Evolutionary conservation across 2,888 invertebrate genomes (phyloP).

Genomic region (Tanypteryx hageni): DNA sequence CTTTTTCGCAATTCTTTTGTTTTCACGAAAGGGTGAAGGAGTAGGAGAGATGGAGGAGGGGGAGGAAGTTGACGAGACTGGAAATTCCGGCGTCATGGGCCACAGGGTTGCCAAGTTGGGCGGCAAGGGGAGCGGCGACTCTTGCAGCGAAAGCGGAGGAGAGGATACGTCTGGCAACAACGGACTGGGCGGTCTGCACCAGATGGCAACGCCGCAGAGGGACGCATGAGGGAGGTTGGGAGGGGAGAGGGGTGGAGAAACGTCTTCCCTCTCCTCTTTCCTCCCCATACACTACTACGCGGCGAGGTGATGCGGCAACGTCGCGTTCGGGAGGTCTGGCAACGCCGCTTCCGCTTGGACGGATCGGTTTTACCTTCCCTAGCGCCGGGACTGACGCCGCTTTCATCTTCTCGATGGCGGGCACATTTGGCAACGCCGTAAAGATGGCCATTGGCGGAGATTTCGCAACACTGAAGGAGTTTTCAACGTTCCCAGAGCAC

Average conservation of each 20-base stretch:
- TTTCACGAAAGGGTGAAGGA: slow-evolving; percentile 25
- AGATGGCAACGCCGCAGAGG: slow-evolving; percentile 2
- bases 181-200: slow-evolving; percentile 69
- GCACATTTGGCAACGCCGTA: too few relatives aligned
- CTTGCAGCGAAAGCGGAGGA: slow-evolving; percentile 88
- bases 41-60: slow-evolving; percentile 50
- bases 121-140: slow-evolving; percentile 83
- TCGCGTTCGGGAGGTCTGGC: too few relatives aligned
- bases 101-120: slow-evolving; percentile 72
- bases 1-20: neutral
- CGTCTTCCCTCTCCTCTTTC: neutral
- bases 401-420: too few relatives aligned
- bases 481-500: too few relatives aligned
- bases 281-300: slow-evolving; percentile 35
- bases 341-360: too few relatives aligned
- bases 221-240: slow-evolving; percentile 39
- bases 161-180: slow-evolving; percentile 69
- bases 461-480: neutral
- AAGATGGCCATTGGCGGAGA: too few relatives aligned
- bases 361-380: too few relatives aligned
- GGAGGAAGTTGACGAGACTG: slow-evolving; percentile 15
- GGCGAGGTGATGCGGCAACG: slow-evolving; percentile 47
- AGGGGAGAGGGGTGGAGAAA: neutral
- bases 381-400: too few relatives aligned
- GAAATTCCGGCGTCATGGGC: too few relatives aligned